Evolutionary conservation across 1,140 invertebrate species (phyloP).

Genomic region (Zeugodacus cucurbitae): DNA sequence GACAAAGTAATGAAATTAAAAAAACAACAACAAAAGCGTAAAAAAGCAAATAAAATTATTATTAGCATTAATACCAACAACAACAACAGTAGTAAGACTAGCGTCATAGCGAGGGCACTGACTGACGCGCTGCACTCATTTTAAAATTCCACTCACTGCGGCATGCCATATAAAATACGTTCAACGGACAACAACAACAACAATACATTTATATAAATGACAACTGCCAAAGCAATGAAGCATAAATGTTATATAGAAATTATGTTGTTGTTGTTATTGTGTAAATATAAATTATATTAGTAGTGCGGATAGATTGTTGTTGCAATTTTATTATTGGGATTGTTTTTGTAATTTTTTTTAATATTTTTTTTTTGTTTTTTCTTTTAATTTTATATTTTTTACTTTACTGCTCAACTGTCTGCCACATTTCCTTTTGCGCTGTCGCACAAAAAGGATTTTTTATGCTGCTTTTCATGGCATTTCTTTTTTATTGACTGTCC

Average conservation of each 20-base stretch:
- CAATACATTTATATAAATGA: neutral
- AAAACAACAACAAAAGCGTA: neutral
- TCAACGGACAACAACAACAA: neutral
- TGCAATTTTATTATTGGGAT: no score
- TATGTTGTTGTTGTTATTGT: neutral
- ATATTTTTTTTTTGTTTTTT: neutral
- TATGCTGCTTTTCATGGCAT: neutral
- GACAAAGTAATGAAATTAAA: neutral
- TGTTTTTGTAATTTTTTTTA: neutral
- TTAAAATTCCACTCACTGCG: constrained; percentile 19
- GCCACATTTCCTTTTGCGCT: constrained; percentile 3
- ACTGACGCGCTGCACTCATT: neutral
- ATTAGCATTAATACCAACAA: neutral
- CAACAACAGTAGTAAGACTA: neutral
- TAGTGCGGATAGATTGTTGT: neutral
- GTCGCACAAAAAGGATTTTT: neutral
- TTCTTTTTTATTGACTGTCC: neutral
- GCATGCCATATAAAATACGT: constrained; percentile 8
- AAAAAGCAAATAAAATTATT: neutral
- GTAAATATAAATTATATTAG: neutral
- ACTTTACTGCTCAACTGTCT: neutral
- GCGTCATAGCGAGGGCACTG: neutral
- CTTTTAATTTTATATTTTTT: neutral
- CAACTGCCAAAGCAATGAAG: neutral
- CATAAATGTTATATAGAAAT: constrained; percentile 15